Conservation (phyloP, 1,140 invertebrate genomes). For the Cyclargus thomasi region DNA sequence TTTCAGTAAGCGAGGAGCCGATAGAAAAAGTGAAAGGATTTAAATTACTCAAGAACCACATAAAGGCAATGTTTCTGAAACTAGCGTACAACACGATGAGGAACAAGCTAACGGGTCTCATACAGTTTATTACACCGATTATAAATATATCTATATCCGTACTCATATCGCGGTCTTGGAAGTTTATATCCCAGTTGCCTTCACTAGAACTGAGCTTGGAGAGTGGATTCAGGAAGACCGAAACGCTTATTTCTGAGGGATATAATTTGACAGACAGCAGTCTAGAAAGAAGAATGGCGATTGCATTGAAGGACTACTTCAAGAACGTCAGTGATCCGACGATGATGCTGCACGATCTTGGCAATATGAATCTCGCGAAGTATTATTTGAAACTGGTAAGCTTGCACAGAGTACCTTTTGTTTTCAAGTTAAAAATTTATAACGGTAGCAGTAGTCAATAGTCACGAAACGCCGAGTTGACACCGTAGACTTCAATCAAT, state of each 20-base stretch:
- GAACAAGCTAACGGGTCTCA: slow-evolving; percentile 74
- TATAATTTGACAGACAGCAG: slow-evolving; percentile 38
- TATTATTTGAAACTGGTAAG: slow-evolving; percentile 66
- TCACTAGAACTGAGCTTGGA: slow-evolving; percentile 57
- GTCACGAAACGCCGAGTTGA: too few species aligned
- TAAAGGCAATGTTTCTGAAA: slow-evolving; percentile 79
- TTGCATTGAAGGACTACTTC: slow-evolving; percentile 60
- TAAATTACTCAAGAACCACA: slow-evolving; percentile 75
- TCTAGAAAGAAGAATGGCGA: slow-evolving; percentile 45
- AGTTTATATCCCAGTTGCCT: slow-evolving; percentile 63
- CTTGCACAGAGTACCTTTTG: slow-evolving; percentile 2
- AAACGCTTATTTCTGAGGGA: slow-evolving; percentile 50
- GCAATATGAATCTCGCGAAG: slow-evolving; percentile 48
- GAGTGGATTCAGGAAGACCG: slow-evolving; percentile 50
- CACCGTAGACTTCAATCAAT: too few species aligned
- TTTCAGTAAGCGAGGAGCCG: slow-evolving; percentile 45
- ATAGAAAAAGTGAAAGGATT: slow-evolving; percentile 63
- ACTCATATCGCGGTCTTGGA: slow-evolving; percentile 69
- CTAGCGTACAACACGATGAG: slow-evolving; percentile 75
- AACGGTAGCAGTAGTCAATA: too few species aligned
- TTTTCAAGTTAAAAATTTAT: too few species aligned
- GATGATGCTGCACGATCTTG: slow-evolving; percentile 53
- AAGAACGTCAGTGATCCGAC: slow-evolving; percentile 39
- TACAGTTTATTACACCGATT: slow-evolving; percentile 78
- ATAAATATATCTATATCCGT: slow-evolving; percentile 78